phyloP scores from a whole-genome alignment of 2,113 vertebrate genomes.

The Chauna torquata region DNA sequence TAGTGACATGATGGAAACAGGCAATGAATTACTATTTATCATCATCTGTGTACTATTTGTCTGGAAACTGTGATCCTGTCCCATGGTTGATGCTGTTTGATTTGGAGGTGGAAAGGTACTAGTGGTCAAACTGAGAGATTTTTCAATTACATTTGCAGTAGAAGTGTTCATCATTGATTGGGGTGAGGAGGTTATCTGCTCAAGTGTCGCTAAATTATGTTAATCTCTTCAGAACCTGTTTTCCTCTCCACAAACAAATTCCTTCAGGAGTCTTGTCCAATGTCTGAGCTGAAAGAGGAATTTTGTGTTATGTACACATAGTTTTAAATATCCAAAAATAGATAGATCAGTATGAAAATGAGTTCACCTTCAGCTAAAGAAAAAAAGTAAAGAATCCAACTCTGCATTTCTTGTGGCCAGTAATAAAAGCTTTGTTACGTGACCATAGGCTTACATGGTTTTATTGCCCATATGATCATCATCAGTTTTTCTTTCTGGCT shows the following conservation, averaged over 20 bases:
- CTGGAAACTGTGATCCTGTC: neutral
- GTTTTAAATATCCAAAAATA: neutral
- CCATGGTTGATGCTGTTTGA: neutral
- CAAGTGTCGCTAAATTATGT: neutral
- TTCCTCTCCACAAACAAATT: neutral
- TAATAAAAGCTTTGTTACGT: neutral
- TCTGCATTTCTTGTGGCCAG: neutral
- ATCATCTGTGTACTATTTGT: neutral
- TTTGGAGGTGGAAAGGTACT: neutral
- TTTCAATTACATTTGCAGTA: neutral
- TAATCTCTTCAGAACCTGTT: neutral
- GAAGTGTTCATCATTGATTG: neutral
- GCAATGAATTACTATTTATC: neutral
- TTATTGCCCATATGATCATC: too few species aligned
- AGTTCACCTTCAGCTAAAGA: neutral
- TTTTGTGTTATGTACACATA: neutral
- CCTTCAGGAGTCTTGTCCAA: neutral
- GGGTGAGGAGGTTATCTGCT: neutral
- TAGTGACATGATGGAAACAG: neutral
- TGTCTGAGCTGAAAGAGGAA: neutral
- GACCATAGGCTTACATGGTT: neutral
- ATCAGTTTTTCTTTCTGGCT: neutral
- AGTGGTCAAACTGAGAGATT: neutral
- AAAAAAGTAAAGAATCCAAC: neutral
- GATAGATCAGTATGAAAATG: neutral